Evolutionary conservation across 2,888 invertebrate genomes (phyloP).

Genomic region (Polyploca ridens): DNA sequence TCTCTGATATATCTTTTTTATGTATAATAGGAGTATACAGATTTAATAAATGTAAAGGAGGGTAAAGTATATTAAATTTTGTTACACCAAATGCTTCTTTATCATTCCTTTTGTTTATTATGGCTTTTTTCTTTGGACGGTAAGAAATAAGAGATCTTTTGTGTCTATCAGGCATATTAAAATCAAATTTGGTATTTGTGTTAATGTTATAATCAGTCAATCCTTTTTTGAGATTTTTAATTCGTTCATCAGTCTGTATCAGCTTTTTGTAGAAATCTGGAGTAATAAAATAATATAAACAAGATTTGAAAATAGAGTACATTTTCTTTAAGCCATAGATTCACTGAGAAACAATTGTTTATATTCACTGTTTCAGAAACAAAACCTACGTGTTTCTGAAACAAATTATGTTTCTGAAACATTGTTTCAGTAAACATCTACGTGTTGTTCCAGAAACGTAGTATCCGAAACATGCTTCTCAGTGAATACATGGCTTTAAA

Average conservation of each 20-base stretch:
- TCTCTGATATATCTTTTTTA: conserved; percentile 14
- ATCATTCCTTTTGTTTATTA: background rate
- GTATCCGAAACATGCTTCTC: too few species aligned
- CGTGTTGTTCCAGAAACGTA: too few species aligned
- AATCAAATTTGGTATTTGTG: conserved; percentile 18
- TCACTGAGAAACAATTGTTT: too few species aligned
- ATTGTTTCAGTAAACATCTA: too few species aligned
- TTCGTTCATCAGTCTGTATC: conserved; percentile 64
- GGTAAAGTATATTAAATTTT: background rate
- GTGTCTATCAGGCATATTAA: conserved; percentile 38
- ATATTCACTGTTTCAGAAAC: too few species aligned
- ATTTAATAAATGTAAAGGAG: conserved; percentile 9
- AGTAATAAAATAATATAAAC: conserved; percentile 12
- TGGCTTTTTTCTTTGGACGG: background rate
- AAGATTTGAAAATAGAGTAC: too few species aligned
- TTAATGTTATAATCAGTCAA: conserved; percentile 14
- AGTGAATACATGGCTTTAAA: too few species aligned
- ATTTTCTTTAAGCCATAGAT: too few species aligned
- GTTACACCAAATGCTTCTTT: background rate
- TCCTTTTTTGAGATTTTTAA: conserved; percentile 57
- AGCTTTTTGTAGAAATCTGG: conserved; percentile 72
- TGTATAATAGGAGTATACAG: conserved; percentile 1
- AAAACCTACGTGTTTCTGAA: too few species aligned
- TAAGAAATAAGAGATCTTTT: conserved; percentile 45
- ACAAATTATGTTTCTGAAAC: too few species aligned